Evolutionary conservation across 2,797 vertebrate genomes (phyloP).

Genomic region (Gallirallus australis): DNA sequence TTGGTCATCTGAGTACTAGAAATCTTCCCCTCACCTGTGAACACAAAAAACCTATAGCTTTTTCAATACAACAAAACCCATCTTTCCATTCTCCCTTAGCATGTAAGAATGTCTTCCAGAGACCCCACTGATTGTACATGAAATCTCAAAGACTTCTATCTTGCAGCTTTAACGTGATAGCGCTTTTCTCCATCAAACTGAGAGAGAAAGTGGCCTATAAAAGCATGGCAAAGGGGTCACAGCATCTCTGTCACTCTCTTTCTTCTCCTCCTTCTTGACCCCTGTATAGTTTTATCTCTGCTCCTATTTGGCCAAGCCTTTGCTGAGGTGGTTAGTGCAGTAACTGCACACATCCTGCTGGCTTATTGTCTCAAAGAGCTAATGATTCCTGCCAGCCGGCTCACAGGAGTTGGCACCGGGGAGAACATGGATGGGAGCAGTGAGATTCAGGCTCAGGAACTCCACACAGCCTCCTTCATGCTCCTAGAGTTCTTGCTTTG

Average conservation of each 20-base stretch:
- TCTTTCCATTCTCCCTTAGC: neutral
- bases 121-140: neutral
- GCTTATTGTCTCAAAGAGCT: neutral
- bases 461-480: neutral
- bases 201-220: neutral
- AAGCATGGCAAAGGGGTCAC: neutral
- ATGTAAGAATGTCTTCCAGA: neutral
- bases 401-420: neutral
- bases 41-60: conserved; percentile 30
- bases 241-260: neutral
- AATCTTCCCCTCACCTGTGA: conserved; percentile 53
- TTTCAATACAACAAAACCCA: neutral
- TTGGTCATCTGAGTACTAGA: conserved; percentile 48
- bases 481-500: neutral
- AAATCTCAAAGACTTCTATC: neutral
- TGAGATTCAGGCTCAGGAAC: neutral
- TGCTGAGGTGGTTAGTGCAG: fast-evolving
- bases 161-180: neutral
- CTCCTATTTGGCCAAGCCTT: neutral
- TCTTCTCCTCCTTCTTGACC: neutral
- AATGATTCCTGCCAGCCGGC: neutral
- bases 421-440: neutral
- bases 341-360: neutral
- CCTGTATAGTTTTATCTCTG: fast-evolving
- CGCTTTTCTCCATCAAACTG: fast-evolving